Base-by-base conservation (phyloP, 1,140 invertebrate genomes). In the Drosophila baimaii region DNA sequence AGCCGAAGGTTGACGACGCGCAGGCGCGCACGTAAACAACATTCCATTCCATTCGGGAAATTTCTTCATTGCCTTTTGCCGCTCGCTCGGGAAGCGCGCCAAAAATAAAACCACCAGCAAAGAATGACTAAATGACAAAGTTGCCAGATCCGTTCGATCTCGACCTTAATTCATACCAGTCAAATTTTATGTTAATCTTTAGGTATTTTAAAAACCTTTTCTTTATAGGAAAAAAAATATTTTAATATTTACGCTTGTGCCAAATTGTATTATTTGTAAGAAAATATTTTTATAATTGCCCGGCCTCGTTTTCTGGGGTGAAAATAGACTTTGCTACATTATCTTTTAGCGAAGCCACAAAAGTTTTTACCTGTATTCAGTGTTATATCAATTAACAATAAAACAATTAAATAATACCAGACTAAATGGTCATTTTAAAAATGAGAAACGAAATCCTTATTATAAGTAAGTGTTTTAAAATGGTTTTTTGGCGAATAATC, bases 1-100 rank as follows among this genome's bases (percentile, higher is more conserved):
- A 39, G 73, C 65, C 46, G 73, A 66, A 77, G 69, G 25, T 75
- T 58, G 73, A 41, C 55, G 61, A 84, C 84, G 84, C 84, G 84
- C 84, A 88, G 74, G 84, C 84, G 84, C 66, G 85, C 84, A 89
- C 85, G 85, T 89, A 90, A 89, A 89, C 84, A 90, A 89, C 84
- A 89, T 89, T 89, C 84, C 84, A 90, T 89, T 89, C 84, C 85
- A 54, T 54, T 78, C 35, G 62, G 54, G 43, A 74, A 63, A 90
- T 89, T 80, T 81, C 79, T 84, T 82, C 61, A 58, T 76, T 56
- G 65, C 23, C 29, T 35, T 35, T 62, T 51, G 46, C 29, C 46
- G 41, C 21, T 54, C 27, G 23, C 54, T 63, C 13, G 33, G 59
- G 55, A 69, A 69, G 65, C 84, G 80, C 85, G 84, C 83, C 83